A percentile compares a stretch with the other conserved stretches of the same genome.
Conservation (phyloP, 1,140 invertebrate species). For the Lepidostoma basale region DNA sequence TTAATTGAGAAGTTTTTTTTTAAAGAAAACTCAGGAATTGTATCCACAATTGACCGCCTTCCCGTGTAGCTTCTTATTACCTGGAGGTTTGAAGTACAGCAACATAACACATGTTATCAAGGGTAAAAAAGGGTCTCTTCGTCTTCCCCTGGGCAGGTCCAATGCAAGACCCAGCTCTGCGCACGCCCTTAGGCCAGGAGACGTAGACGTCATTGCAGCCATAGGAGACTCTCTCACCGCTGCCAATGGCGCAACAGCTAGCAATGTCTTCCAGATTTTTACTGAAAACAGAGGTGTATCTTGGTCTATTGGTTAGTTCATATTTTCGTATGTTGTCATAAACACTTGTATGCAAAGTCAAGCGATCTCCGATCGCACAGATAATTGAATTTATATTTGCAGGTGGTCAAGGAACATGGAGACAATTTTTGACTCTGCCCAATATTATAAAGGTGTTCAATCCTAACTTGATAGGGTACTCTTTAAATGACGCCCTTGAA, state of each 20-base stretch:
- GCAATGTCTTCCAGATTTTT: constrained; percentile 54
- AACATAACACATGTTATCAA: background rate
- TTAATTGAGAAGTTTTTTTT: background rate
- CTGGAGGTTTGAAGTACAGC: background rate
- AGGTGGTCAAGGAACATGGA: constrained; percentile 67
- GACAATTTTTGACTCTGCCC: constrained; percentile 63
- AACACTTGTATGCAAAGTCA: no score
- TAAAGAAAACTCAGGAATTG: constrained; percentile 9
- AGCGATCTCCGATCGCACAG: no score
- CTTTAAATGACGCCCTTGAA: constrained; percentile 56
- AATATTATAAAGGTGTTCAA: constrained; percentile 70
- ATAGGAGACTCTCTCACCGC: constrained; percentile 75
- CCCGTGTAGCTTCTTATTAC: background rate
- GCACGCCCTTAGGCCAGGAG: constrained; percentile 66
- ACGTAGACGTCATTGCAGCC: constrained; percentile 72
- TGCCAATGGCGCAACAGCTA: constrained; percentile 64
- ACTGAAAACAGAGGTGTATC: constrained; percentile 60
- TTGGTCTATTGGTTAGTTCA: constrained; percentile 54
- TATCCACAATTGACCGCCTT: background rate
- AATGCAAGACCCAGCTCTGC: constrained; percentile 48
- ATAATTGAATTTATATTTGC: constrained; percentile 31
- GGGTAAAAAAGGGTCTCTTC: background rate
- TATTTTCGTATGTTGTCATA: no score
- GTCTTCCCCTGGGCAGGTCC: background rate
- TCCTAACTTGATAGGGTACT: constrained; percentile 67